Percentiles rank a stretch among this genome's conserved stretches.
phyloP scores from a whole-genome alignment of 2,797 vertebrate species.

The Ctenopoma multispine region DNA sequence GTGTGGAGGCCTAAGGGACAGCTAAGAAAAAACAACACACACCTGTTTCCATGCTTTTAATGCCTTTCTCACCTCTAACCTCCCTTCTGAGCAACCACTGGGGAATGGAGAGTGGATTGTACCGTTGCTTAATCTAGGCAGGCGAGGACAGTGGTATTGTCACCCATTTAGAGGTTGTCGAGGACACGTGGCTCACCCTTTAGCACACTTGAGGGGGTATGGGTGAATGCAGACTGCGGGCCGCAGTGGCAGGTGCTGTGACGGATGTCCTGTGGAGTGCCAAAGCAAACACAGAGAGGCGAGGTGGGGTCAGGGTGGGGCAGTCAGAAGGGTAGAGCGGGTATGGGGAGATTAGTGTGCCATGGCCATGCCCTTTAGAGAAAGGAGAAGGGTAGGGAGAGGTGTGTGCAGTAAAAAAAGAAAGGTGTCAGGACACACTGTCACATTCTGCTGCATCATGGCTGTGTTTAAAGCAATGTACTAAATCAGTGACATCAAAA shows the following conservation, averaged over 20 bases:
- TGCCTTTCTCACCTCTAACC: constrained; percentile 41
- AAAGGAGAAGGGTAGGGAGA: constrained; percentile 30
- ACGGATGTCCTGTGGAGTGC: constrained; percentile 76
- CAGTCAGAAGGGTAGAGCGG: constrained; percentile 60
- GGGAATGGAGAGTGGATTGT: constrained; percentile 50
- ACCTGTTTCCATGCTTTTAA: constrained; percentile 75
- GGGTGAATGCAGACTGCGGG: constrained; percentile 63
- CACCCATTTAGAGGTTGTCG: constrained; percentile 78
- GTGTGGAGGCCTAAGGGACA: constrained; percentile 31
- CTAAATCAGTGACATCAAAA: constrained; percentile 41
- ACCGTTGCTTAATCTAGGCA: constrained; percentile 64
- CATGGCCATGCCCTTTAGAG: constrained; percentile 64
- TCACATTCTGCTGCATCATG: constrained; percentile 71
- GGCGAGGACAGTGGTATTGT: constrained; percentile 79
- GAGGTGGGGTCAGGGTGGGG: constrained; percentile 75
- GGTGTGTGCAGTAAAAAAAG: constrained; percentile 30
- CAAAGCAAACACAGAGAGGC: constrained; percentile 76
- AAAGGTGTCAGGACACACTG: constrained; percentile 62
- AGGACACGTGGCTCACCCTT: constrained; percentile 76
- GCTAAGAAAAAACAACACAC: constrained; percentile 70
- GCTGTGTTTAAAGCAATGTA: constrained; percentile 20
- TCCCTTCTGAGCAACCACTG: constrained; percentile 48
- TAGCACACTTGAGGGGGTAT: constrained; percentile 61
- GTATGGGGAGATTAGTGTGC: constrained; percentile 72
- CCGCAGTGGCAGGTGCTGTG: constrained; percentile 79